Evolutionary conservation across 2,797 vertebrate species (phyloP), one percentile per base, ranked within the genome.

Genomic region (Enteromius treurensis): DNA sequence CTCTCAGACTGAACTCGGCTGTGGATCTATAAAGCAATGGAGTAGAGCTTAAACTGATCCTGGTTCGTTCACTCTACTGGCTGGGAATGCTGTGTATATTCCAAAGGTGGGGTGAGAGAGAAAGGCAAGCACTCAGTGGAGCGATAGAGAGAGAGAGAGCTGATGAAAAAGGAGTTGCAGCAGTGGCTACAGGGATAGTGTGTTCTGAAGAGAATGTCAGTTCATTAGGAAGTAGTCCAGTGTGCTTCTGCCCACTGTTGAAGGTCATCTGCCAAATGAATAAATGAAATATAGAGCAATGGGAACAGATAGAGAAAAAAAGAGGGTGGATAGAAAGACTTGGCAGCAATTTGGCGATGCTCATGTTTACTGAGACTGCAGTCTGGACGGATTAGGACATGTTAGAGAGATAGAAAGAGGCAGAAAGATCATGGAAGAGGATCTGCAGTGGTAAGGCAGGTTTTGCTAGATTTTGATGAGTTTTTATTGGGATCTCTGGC

Each of bases 381-480:
- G 91, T 91, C 89, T 40, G 87, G 88, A 88, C 79, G 91, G 93
- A 94, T 95, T 93, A 94, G 88, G 37, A 37, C 15, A 26, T 45
- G 53, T 40, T 1, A 67, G 26, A 68, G 49, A 71, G 17, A 34
- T 26, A 60, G 37, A 40, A 1, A 9, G 2, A 69, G 8, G 68
- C 10, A 49, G 40, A 70, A 34, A 47, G 32, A 42, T 77, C 55
- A 64, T 29, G 4, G 76, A 11, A 55, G 15, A 55, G 40, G 65
- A 73, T 71, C 42, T 7, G 47, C 37, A 26, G n/a, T 62, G 23
- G 26, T 34, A 15, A 71, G 51, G 26, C 40, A 10, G 23, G 47
- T 47, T 82, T 79, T 32, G 34, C 23, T 9, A 76, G 21, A 76
- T 14, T 58, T 32, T 58, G 73, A 58, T 76, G 51, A 76, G 47